Evolutionary conservation across 2,113 vertebrate genomes (phyloP).

Genomic region (Proterorhinus semilunaris): DNA sequence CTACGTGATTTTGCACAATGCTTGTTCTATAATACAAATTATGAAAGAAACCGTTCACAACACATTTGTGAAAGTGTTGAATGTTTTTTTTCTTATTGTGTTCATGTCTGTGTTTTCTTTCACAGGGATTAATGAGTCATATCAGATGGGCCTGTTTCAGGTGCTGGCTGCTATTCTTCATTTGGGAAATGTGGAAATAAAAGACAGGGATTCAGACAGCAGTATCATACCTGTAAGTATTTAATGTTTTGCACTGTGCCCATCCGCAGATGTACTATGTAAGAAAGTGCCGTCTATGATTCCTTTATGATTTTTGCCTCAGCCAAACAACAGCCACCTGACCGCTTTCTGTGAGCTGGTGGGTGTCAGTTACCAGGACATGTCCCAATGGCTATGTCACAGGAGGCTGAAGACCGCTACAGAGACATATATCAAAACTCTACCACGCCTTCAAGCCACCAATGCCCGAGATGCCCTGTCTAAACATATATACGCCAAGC

Average conservation of each 20-base stretch:
- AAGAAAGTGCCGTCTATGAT: not conserved
- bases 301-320: constrained; percentile 2
- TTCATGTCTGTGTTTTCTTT: constrained; percentile 15
- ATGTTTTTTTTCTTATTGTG: not conserved
- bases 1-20: too few species aligned
- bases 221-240: constrained; percentile 86
- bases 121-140: constrained; percentile 90
- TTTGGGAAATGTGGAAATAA: constrained; percentile 92
- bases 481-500: constrained; percentile 97
- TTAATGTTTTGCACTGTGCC: not conserved
- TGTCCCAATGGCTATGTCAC: constrained; percentile 98
- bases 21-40: not conserved
- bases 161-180: constrained; percentile 96
- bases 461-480: constrained; percentile 94
- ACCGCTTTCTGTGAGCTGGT: constrained; percentile 92
- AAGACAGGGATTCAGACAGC: constrained; percentile 92
- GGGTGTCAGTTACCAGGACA: constrained; percentile 92
- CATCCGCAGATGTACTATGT: not conserved
- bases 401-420: constrained; percentile 91
- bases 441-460: constrained; percentile 90
- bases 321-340: constrained; percentile 91
- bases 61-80: not conserved
- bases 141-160: constrained; percentile 95
- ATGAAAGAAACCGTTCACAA: not conserved
- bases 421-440: constrained; percentile 94